Percentiles rank a stretch among this genome's conserved stretches.
Conservation (phyloP, 2,113 vertebrate species). For the Odocoileus hemionus region DNA sequence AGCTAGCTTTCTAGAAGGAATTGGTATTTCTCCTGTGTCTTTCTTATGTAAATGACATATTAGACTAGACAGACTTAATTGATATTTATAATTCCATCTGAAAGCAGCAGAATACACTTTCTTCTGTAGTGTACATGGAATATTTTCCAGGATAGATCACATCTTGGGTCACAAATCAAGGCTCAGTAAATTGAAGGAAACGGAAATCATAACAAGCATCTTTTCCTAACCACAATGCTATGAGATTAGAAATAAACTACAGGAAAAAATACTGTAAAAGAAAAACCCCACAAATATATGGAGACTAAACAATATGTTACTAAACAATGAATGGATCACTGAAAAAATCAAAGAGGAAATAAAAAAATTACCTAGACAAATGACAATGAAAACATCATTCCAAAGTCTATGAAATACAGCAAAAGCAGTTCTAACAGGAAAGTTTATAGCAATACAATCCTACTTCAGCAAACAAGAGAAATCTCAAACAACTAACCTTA, state of each 20-base stretch:
- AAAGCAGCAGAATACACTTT: not conserved
- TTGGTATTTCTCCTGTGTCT: not conserved
- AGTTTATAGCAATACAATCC: not conserved
- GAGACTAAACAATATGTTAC: not conserved
- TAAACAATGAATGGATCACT: not conserved
- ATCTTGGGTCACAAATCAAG: not conserved
- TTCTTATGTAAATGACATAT: not conserved
- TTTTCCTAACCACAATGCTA: not conserved
- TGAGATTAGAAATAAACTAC: not conserved
- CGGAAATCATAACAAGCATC: not conserved
- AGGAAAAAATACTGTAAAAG: not conserved
- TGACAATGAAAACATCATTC: not conserved
- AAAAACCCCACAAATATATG: not conserved
- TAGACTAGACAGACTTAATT: not conserved
- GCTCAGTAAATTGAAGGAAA: not conserved
- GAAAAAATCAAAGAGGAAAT: not conserved
- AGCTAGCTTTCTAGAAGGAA: not conserved
- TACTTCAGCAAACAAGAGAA: not conserved
- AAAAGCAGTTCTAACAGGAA: not conserved
- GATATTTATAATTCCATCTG: not conserved
- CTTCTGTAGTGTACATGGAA: not conserved
- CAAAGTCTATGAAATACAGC: not conserved
- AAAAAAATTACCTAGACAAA: not conserved
- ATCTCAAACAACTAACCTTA: not conserved
- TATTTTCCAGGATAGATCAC: not conserved